phyloP scores from a whole-genome alignment of 1,140 invertebrate genomes.

The Penaeus chinensis region DNA sequence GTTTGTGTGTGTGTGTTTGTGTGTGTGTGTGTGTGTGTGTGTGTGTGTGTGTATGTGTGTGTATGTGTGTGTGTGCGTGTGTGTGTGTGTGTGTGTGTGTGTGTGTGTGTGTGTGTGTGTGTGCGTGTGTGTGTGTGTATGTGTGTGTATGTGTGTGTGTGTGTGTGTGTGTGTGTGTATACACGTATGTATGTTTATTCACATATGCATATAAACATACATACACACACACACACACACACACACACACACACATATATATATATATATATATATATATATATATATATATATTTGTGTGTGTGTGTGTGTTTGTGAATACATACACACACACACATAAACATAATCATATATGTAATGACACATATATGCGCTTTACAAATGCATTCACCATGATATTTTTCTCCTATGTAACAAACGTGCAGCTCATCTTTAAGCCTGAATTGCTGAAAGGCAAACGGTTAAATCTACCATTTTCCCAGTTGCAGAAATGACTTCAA shows the following conservation, averaged over 20 bases:
- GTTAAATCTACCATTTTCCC: too few relatives aligned
- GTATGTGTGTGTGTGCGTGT: background rate
- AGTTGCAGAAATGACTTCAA: too few relatives aligned
- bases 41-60: background rate
- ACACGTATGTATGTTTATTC: background rate
- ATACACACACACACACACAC: background rate
- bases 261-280: conserved; percentile 22
- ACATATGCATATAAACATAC: too few relatives aligned
- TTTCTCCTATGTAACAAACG: too few relatives aligned
- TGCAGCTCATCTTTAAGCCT: too few relatives aligned
- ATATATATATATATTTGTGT: conserved; percentile 9
- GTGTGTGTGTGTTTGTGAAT: background rate
- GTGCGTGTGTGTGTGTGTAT: background rate
- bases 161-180: background rate
- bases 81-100: conserved; percentile 10
- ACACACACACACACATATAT: background rate
- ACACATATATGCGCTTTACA: too few relatives aligned
- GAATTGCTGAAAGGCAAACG: too few relatives aligned
- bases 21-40: background rate
- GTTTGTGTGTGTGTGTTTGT: background rate
- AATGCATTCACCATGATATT: too few relatives aligned
- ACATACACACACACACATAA: too few relatives aligned
- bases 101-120: background rate
- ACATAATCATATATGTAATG: too few relatives aligned
- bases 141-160: conserved; percentile 1